These are phyloP conservation scores for Nebria ingens DNA, from an alignment of 1,140 invertebrate genomes.

Conservation along the genomic window DNA sequence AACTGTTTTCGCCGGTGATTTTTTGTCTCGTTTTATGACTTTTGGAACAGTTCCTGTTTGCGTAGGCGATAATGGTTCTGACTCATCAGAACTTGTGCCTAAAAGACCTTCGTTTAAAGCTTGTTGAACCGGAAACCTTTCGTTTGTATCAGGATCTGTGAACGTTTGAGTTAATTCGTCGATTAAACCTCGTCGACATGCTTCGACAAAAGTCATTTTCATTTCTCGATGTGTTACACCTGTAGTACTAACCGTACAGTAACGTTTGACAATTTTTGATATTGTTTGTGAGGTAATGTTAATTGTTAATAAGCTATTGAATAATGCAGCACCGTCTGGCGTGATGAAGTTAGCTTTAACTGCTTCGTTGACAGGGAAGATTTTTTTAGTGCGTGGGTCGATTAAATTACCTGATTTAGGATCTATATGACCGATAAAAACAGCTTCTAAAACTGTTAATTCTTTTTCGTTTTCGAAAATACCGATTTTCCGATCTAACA, in stretches of 20 bases:
- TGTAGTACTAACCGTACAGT: conserved; percentile 59
- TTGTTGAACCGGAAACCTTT: conserved; percentile 67
- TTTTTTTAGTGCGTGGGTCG: conserved; percentile 62
- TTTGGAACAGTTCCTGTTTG: conserved; percentile 19
- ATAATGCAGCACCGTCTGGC: conserved; percentile 69
- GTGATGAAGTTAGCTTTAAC: conserved; percentile 76
- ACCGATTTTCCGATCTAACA: conserved; percentile 72
- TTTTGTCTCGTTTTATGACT: background rate
- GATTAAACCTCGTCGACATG: conserved; percentile 65
- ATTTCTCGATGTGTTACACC: conserved; percentile 46
- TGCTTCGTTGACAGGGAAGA: conserved; percentile 74
- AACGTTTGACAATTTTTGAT: conserved; percentile 68
- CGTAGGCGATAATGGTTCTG: conserved; percentile 22
- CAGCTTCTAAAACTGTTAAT: conserved; percentile 73
- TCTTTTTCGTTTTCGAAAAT: conserved; percentile 64
- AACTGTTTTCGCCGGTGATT: conserved; percentile 17
- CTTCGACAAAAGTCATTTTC: conserved; percentile 63
- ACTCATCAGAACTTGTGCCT: conserved; percentile 46
- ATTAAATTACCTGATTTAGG: conserved; percentile 75
- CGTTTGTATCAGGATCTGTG: conserved; percentile 63
- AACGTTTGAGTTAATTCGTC: conserved; percentile 69
- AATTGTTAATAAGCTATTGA: conserved; percentile 74
- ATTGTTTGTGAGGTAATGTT: conserved; percentile 76
- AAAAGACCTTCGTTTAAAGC: conserved; percentile 63
- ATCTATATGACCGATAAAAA: conserved; percentile 72